phyloP scores from a whole-genome alignment of 2,888 invertebrate species.

The Nephrotoma flavescens region DNA sequence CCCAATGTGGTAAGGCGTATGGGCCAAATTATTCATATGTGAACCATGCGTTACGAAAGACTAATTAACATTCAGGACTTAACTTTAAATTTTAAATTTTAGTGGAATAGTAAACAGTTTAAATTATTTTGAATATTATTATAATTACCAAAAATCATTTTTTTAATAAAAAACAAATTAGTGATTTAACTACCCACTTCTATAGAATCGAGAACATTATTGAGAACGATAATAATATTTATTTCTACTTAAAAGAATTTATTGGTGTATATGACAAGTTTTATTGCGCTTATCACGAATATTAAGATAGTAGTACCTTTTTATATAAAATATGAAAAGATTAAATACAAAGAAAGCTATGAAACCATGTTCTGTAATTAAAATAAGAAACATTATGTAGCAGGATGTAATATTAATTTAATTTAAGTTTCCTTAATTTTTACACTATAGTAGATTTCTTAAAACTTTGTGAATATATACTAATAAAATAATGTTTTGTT shows the following conservation, averaged over 20 bases:
- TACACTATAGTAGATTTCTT: too few relatives aligned
- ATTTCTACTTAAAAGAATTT: too few relatives aligned
- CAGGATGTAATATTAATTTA: background rate
- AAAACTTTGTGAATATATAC: too few relatives aligned
- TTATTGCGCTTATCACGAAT: background rate
- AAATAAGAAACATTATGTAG: background rate
- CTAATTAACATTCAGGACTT: background rate
- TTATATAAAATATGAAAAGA: background rate
- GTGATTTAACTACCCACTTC: too few relatives aligned
- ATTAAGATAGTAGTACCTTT: background rate
- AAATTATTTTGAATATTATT: background rate
- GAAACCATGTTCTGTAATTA: background rate
- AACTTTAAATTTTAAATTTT: background rate
- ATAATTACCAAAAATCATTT: background rate
- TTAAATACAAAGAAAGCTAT: background rate
- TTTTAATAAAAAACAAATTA: background rate
- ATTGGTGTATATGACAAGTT: background rate
- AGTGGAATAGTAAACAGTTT: background rate
- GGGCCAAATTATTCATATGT: conserved; percentile 12
- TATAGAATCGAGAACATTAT: too few relatives aligned
- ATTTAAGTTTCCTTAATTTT: background rate
- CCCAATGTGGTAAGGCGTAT: conserved; percentile 9
- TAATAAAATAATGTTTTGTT: too few relatives aligned
- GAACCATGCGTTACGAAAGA: conserved; percentile 13
- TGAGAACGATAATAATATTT: too few relatives aligned